Conservation (phyloP, 2,113 vertebrate genomes). For the Columba janthina region DNA sequence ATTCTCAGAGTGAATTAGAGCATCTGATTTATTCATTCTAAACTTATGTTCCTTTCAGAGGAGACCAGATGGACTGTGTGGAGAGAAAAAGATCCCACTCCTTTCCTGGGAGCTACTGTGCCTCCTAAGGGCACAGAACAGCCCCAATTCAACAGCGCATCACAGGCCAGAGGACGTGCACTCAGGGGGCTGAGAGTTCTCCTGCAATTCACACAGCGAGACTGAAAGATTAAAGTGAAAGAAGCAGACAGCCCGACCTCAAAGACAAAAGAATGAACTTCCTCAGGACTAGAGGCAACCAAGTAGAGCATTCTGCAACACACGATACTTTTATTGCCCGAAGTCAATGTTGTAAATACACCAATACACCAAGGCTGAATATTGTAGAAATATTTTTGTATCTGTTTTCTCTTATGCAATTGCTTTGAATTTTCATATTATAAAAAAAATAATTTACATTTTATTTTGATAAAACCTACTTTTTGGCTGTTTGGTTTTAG, state of each 20-base stretch:
- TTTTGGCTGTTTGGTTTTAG: not conserved
- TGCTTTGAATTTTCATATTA: not conserved
- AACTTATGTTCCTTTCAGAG: not conserved
- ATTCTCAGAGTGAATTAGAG: not conserved
- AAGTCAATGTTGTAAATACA: not conserved
- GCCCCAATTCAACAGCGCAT: not conserved
- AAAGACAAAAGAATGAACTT: not conserved
- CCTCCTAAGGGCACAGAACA: not conserved
- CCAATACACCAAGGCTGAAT: not conserved
- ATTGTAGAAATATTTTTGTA: not conserved
- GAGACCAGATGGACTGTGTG: not conserved
- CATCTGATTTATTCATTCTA: not conserved
- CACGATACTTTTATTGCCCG: not conserved
- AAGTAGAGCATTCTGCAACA: not conserved
- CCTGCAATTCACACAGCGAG: not conserved
- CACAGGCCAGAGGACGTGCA: not conserved
- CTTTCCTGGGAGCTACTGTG: not conserved
- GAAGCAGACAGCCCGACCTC: not conserved
- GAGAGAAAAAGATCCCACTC: not conserved
- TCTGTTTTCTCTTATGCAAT: not conserved
- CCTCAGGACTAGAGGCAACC: not conserved
- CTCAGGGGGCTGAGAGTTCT: not conserved
- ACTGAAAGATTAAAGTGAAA: not conserved
- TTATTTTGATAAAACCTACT: not conserved
- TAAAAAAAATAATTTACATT: not conserved